Conservation (phyloP, 2,888 invertebrate species). For the Polietes domitor region DNA sequence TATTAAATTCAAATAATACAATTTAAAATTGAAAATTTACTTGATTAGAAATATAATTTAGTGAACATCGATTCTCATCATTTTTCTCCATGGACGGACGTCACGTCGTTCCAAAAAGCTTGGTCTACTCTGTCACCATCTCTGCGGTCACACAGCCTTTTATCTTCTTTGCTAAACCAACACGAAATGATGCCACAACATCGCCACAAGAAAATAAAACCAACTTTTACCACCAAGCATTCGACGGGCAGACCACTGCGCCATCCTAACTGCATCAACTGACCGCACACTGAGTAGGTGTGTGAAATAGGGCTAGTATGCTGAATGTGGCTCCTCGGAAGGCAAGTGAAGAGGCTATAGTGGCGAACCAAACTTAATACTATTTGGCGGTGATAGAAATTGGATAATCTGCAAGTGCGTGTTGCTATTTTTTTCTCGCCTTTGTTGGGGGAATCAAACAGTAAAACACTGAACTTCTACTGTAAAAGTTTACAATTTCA, state of each 20-base stretch:
- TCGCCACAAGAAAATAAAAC: slow-evolving; percentile 40
- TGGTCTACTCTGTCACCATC: neutral
- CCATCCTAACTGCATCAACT: slow-evolving; percentile 52
- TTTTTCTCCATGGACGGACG: too few relatives aligned
- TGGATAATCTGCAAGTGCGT: slow-evolving; percentile 67
- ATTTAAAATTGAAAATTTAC: too few relatives aligned
- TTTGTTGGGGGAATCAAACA: slow-evolving; percentile 53
- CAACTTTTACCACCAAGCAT: slow-evolving; percentile 23
- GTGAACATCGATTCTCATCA: too few relatives aligned
- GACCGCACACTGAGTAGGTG: slow-evolving; percentile 69
- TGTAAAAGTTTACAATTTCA: slow-evolving; percentile 61
- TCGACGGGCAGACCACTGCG: slow-evolving; percentile 5
- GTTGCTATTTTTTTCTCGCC: slow-evolving; percentile 39
- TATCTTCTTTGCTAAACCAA: neutral
- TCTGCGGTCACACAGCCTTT: neutral
- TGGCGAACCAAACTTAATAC: slow-evolving; percentile 45
- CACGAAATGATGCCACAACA: slow-evolving; percentile 50
- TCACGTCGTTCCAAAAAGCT: neutral
- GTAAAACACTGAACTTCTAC: slow-evolving; percentile 40
- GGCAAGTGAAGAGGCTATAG: neutral
- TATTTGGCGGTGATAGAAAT: slow-evolving; percentile 60
- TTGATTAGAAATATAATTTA: too few relatives aligned
- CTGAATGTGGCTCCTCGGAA: slow-evolving; percentile 18
- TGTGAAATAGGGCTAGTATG: slow-evolving; percentile 67
- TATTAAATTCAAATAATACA: too few relatives aligned